Percentiles rank a stretch among this genome's conserved stretches.
Evolutionary conservation across 2,113 vertebrate genomes (phyloP).

Genomic region (Ifrita kowaldi): DNA sequence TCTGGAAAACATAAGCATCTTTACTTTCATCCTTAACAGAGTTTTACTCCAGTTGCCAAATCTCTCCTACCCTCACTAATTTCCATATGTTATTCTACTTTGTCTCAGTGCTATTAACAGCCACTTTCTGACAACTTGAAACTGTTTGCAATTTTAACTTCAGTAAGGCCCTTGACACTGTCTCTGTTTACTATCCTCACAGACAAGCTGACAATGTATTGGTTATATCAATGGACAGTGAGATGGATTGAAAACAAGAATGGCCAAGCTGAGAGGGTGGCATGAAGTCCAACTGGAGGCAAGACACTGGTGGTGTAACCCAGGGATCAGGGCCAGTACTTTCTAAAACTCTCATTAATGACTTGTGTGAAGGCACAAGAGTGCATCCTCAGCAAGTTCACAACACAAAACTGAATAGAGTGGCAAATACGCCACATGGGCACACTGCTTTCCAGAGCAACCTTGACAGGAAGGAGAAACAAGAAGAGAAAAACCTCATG

Average conservation of each 20-base stretch:
- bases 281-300: background rate
- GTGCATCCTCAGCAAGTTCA: background rate
- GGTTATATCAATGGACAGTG: background rate
- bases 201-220: background rate
- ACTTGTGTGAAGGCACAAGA: background rate
- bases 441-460: background rate
- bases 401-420: background rate
- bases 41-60: background rate
- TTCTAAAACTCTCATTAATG: background rate
- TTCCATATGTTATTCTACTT: background rate
- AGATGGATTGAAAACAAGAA: background rate
- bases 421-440: background rate
- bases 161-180: background rate
- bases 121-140: background rate
- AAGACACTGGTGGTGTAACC: background rate
- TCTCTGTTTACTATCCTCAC: background rate
- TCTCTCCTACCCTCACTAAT: background rate
- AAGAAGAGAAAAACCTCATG: background rate
- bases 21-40: background rate
- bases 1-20: background rate
- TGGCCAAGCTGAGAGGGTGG: background rate
- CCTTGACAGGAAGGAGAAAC: background rate
- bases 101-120: background rate
- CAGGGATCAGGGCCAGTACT: background rate
- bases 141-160: background rate